Base-by-base conservation (phyloP, 2,113 vertebrate species). In the Trichechus manatus region DNA sequence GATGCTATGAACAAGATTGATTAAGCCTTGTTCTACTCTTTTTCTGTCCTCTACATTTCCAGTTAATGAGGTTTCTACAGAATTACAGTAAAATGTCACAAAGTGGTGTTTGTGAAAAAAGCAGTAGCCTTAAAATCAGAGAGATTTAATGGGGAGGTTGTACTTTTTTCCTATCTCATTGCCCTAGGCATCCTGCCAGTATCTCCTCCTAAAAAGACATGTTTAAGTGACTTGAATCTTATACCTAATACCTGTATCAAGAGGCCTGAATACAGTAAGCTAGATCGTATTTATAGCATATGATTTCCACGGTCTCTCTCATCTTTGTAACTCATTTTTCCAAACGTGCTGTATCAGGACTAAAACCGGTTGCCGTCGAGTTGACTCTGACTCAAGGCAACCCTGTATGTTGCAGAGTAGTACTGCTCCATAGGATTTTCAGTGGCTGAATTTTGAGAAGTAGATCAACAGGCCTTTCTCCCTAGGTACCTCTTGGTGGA, bases 31-130 rank as follows among this genome's bases (percentile, higher is more conserved):
- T n/a, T 59, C 78, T 91, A 14, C 83, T 91, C 70, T 80, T 95
- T 68, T 74, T 81, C 91, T 79, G 75, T 86, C 61, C 19, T 72
- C 85, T 70, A 33, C 31, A 33, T 89, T 94, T 96, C 80, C 25
- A 95, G 75, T 74, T 83, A 97, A 96, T 94, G 86, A 96, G 53
- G 25, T 96, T 91, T 88, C 94, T 88, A 36, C 82, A 61, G 80
- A 81, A 79, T 77, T 33, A 82, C 82, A 93, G 53, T 39, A 33
- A 83, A 96, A 95, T 91, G 70, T 84, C 91, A 92, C 77, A 70
- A 64, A 94, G 22, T 61, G 27, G 53, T 9, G 6, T 87, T 87
- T 42, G 2, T 7, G 33, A 39, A 64, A 47, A 89, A 84, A 84
- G 3, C 23, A 74, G n/a, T 0, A 29, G 31, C 44, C 44, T 85